Conservation (phyloP, 2,113 vertebrate species). For the Saccopteryx bilineata region DNA sequence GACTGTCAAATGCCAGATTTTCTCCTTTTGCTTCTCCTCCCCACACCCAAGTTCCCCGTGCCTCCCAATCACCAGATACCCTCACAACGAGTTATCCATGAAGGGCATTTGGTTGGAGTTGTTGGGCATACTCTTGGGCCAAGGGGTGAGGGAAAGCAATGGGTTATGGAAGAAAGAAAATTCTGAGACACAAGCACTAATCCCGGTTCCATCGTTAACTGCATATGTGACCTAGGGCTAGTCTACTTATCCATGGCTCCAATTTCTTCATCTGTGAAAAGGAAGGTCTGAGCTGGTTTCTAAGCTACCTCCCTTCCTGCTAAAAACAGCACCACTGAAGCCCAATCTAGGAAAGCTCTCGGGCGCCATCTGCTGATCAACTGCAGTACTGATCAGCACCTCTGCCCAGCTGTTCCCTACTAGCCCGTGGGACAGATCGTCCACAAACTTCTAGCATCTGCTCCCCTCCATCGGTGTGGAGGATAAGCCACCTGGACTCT, state of each 20-base stretch:
- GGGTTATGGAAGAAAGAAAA: conserved; percentile 50
- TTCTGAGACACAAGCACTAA: background rate
- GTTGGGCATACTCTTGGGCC: background rate
- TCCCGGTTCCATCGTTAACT: conserved; percentile 36
- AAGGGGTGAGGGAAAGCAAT: background rate
- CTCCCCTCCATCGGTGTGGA: background rate
- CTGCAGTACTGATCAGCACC: background rate
- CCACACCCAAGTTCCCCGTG: background rate
- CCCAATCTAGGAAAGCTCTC: conserved; percentile 41
- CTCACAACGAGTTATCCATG: conserved; percentile 21
- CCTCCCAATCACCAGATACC: conserved; percentile 21
- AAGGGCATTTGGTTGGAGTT: conserved; percentile 27
- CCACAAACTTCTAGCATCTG: conserved; percentile 52
- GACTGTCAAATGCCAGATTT: background rate
- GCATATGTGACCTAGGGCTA: conserved; percentile 29
- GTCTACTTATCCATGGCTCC: conserved; percentile 39
- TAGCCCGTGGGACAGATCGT: conserved; percentile 9
- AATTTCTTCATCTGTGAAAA: conserved; percentile 60
- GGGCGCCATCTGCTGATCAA: conserved; percentile 23
- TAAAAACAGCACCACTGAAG: conserved; percentile 14
- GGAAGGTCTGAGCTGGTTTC: conserved; percentile 11
- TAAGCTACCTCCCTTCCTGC: conserved; percentile 16
- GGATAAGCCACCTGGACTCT: background rate
- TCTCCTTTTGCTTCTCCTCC: background rate
- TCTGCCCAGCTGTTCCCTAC: background rate